Evolutionary conservation across 2,113 vertebrate species (phyloP).

Genomic region (Cynocephalus volans): DNA sequence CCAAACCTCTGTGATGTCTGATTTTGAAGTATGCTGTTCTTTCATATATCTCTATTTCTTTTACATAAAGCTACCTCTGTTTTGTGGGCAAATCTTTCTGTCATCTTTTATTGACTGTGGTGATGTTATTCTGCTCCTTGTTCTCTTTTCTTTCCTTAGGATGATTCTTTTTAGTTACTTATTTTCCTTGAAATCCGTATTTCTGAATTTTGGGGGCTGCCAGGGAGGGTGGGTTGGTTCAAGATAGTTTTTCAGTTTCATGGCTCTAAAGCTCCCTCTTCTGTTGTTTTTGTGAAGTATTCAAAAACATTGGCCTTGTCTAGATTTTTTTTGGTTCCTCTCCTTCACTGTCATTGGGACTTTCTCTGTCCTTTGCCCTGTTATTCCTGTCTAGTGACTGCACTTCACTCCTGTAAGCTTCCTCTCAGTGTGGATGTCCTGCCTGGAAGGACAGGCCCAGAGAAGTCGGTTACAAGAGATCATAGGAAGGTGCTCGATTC

Average conservation of each 20-base stretch:
- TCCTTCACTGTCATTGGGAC: background rate
- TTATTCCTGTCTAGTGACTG: background rate
- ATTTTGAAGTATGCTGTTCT: background rate
- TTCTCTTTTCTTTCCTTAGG: background rate
- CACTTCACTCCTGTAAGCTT: background rate
- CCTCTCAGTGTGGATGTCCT: background rate
- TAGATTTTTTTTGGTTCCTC: background rate
- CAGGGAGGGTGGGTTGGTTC: too few species aligned
- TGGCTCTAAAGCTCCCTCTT: conserved; percentile 6
- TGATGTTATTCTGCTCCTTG: background rate
- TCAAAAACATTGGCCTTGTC: background rate
- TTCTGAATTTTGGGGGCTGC: background rate
- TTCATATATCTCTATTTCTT: background rate
- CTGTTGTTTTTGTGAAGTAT: background rate
- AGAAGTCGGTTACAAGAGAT: background rate
- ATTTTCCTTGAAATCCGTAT: background rate
- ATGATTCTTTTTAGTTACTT: background rate
- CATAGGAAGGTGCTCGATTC: background rate
- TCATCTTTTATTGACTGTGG: background rate
- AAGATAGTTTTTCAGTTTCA: background rate
- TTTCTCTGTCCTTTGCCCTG: background rate
- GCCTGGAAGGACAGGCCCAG: background rate
- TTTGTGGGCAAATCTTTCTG: conserved; percentile 5
- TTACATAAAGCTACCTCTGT: background rate
- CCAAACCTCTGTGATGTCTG: background rate